Evolutionary conservation across 2,113 vertebrate genomes (phyloP).

Genomic region (Vicugna pacos): DNA sequence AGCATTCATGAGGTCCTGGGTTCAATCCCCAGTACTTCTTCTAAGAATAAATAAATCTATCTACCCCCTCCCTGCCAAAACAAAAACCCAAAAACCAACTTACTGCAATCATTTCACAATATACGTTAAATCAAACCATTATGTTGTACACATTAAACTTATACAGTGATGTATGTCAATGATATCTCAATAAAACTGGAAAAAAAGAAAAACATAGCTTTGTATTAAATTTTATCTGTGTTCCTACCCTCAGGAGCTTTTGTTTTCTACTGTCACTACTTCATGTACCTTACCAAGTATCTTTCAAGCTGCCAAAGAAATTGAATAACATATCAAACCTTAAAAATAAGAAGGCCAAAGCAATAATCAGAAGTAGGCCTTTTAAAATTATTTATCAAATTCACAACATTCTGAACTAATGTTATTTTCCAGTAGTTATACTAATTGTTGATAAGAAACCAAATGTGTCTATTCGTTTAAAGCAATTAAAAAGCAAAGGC

Average conservation of each 20-base stretch:
- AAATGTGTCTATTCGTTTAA: constrained; percentile 36
- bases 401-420: constrained; percentile 5
- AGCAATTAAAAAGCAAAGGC: constrained; percentile 16
- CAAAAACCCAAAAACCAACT: too few relatives aligned
- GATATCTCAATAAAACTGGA: too few relatives aligned
- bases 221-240: not conserved
- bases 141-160: too few relatives aligned
- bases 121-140: too few relatives aligned
- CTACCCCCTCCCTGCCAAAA: too few relatives aligned
- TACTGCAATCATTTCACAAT: too few relatives aligned
- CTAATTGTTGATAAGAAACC: not conserved
- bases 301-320: not conserved
- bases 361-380: not conserved
- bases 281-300: not conserved
- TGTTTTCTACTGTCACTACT: not conserved
- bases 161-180: too few relatives aligned
- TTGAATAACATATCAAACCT: not conserved
- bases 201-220: not conserved
- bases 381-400: not conserved
- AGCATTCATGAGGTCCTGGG: too few relatives aligned
- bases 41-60: too few relatives aligned
- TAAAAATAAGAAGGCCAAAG: not conserved
- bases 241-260: not conserved
- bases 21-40: too few relatives aligned
- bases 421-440: constrained; percentile 36